Conservation (phyloP, 2,797 vertebrate species). For the Molossus alvarezi region DNA sequence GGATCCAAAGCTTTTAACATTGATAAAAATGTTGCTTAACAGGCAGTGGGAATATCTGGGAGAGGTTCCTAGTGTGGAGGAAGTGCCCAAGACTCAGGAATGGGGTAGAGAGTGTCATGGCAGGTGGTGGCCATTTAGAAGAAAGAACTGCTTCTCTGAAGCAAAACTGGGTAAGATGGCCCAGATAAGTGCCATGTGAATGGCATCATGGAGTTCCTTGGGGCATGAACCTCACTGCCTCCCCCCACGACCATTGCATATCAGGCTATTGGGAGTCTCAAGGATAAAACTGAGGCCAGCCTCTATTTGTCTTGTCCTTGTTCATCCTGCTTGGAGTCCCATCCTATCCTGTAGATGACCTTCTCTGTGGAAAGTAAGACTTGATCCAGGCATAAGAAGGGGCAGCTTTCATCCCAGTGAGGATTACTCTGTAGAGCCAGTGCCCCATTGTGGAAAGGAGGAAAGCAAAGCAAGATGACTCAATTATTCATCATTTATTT, state of each 20-base stretch:
- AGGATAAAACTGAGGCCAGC: not conserved
- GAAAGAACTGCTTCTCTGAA: conserved; percentile 29
- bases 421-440: not conserved
- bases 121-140: not conserved
- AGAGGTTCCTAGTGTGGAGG: not conserved
- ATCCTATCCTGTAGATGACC: not conserved
- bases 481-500: conserved; percentile 21
- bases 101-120: not conserved
- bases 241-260: not conserved
- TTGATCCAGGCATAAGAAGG: not conserved
- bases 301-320: not conserved
- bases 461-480: not conserved
- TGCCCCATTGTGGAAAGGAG: not conserved
- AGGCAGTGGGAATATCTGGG: conserved; percentile 8
- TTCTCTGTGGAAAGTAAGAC: conserved; percentile 37
- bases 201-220: not conserved
- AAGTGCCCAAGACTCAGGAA: conserved; percentile 18
- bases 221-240: not conserved
- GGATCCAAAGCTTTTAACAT: conserved; percentile 28
- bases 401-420: not conserved
- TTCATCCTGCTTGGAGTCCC: not conserved
- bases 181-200: not conserved
- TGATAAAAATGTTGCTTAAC: conserved; percentile 19
- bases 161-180: not conserved
- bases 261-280: not conserved